Conservation (phyloP, 2,113 vertebrate species). For the Megalops atlanticus region DNA sequence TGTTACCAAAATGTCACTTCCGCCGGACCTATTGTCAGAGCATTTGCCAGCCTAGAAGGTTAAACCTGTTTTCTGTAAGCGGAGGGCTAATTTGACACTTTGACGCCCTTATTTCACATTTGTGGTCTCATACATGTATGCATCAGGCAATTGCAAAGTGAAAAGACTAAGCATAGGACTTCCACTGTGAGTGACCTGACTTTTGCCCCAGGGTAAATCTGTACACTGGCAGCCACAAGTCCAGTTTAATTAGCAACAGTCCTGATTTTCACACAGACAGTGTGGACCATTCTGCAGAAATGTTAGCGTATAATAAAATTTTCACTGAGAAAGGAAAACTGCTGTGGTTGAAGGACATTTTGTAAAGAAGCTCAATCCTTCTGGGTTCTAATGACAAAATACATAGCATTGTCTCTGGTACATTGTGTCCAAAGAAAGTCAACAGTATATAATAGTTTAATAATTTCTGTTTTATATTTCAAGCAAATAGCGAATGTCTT, state of each 20-base stretch:
- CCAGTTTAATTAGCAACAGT: neutral
- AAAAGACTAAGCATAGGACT: neutral
- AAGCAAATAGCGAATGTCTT: neutral
- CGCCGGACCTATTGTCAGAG: neutral
- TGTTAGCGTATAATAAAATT: no score
- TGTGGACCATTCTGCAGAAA: no score
- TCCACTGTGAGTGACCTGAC: neutral
- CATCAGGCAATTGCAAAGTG: neutral
- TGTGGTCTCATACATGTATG: slow-evolving; percentile 4
- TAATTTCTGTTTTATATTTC: neutral
- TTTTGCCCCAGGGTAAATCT: neutral
- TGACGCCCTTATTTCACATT: neutral
- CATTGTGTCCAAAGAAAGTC: no score
- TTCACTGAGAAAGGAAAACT: neutral
- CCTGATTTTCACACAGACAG: neutral
- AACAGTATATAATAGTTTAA: no score
- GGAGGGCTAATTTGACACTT: neutral
- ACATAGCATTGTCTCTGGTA: no score
- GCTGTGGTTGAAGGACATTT: neutral
- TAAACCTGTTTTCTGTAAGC: neutral
- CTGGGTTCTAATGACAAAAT: neutral
- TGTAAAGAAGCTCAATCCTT: neutral
- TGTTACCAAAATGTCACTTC: slow-evolving; percentile 19
- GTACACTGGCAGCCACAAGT: neutral
- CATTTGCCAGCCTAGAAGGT: neutral